Evolutionary conservation across 2,797 vertebrate species (phyloP), one percentile per base, ranked within the genome.

Genomic region (Calcarius lapponicus): DNA sequence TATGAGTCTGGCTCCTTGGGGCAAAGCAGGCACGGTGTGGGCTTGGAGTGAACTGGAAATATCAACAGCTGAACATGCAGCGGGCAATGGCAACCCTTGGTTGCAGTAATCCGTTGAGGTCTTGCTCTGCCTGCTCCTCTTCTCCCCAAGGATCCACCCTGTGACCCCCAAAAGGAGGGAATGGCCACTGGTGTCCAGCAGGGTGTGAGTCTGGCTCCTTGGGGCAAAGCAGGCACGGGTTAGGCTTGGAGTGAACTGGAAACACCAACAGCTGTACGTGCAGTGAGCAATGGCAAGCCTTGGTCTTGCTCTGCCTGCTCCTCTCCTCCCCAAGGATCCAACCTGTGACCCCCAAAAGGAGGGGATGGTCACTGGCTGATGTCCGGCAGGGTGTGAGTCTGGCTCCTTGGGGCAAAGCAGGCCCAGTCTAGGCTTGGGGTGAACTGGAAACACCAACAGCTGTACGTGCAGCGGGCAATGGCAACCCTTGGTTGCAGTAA

Each of bases 351-450:
- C 51, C 36, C 36, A 19, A 11, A 24, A 0, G 0, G 28, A 47
- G 26, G 26, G 20, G 12, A 53, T 0, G 2, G 34, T 26, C 34
- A 0, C 18, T 51, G 28, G 28, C 24, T 1, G 10, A 31, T 3
- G 16, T 10, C 57, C 8, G 9, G 47, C 47, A 15, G 42, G 56
- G 42, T 7, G 2, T 16, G 3, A 50, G 25, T 7, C 64, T 31
- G 79, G 78, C 72, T 94, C 42, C 66, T 48, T 13, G 13, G 38
- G 60, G 58, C 24, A 8, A 8, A 79, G 67, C 42, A 10, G 66
- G 61, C 70, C 8, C 9, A 2, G 56, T 2, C 0, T 4, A 4
- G 75, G 18, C 73, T 79, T 5, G 76, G 80, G 11, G 31, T 3
- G 42, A 50, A 12, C 72, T 71, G 61, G 48, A 62, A 90, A 50